Evolutionary conservation across 2,888 invertebrate species (phyloP).

Genomic region (Plusia festucae): DNA sequence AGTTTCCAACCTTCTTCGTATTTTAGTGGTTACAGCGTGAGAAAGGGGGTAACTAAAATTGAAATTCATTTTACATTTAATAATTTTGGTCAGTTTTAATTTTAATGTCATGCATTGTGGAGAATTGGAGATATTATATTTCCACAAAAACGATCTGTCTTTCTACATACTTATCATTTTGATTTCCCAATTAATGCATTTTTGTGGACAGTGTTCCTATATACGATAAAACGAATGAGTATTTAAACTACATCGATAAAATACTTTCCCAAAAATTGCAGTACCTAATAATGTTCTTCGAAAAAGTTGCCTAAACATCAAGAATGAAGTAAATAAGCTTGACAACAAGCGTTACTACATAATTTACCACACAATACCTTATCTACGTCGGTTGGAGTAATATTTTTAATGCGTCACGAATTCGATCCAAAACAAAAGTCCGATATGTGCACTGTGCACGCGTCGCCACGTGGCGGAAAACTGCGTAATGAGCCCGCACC

Average conservation of each 20-base stretch:
- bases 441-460: constrained; percentile 72
- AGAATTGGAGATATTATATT: too few relatives aligned
- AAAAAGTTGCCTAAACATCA: neutral
- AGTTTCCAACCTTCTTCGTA: constrained; percentile 52
- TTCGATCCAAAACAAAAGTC: constrained; percentile 73
- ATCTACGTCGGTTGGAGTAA: constrained; percentile 70
- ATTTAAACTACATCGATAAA: too few relatives aligned
- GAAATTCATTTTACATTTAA: constrained; percentile 5
- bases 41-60: constrained; percentile 34
- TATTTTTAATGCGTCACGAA: constrained; percentile 73
- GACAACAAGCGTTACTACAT: constrained; percentile 29
- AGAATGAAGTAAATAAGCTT: constrained; percentile 2
- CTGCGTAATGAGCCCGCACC: constrained; percentile 88
- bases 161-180: neutral
- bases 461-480: constrained; percentile 85
- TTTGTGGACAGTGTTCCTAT: too few relatives aligned
- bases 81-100: neutral
- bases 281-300: too few relatives aligned
- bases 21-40: constrained; percentile 46
- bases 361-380: constrained; percentile 49
- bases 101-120: too few relatives aligned
- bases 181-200: too few relatives aligned
- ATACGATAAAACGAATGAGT: too few relatives aligned
- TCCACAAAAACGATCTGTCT: too few relatives aligned
- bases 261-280: neutral